These are phyloP conservation scores for Metacarcinus magister DNA, from an alignment of 2,888 invertebrate species.

Conservation along the genomic window DNA sequence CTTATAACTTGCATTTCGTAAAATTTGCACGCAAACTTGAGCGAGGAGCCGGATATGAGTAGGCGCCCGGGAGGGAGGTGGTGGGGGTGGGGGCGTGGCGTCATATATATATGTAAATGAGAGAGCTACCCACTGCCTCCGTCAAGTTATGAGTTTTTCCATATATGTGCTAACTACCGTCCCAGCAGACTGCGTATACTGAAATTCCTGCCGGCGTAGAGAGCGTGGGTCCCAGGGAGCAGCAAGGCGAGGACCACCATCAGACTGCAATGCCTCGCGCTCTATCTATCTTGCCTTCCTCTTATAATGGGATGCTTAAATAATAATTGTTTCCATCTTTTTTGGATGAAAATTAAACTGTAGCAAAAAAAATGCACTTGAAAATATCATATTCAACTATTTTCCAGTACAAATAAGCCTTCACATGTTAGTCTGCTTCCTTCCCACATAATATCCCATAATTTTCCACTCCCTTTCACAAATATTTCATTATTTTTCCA, in stretches of 20 bases:
- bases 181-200: neutral
- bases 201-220: neutral
- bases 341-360: neutral
- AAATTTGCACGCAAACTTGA: slow-evolving; percentile 16
- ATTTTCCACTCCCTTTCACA: neutral
- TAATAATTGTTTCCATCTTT: no score
- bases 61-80: neutral
- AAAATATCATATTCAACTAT: no score
- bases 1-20: slow-evolving; percentile 34
- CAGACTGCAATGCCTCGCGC: neutral
- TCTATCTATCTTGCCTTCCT: neutral
- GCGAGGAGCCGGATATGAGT: neutral
- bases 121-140: slow-evolving; percentile 52
- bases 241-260: neutral
- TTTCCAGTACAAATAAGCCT: no score
- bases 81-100: neutral
- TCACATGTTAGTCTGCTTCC: neutral
- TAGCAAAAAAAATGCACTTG: neutral
- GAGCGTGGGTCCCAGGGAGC: neutral
- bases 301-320: no score
- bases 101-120: slow-evolving; percentile 66
- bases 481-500: neutral
- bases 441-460: neutral
- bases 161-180: slow-evolving; percentile 66
- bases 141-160: slow-evolving; percentile 68